phyloP scores from a whole-genome alignment of 2,113 vertebrate species.

The Myotis yumanensis region DNA sequence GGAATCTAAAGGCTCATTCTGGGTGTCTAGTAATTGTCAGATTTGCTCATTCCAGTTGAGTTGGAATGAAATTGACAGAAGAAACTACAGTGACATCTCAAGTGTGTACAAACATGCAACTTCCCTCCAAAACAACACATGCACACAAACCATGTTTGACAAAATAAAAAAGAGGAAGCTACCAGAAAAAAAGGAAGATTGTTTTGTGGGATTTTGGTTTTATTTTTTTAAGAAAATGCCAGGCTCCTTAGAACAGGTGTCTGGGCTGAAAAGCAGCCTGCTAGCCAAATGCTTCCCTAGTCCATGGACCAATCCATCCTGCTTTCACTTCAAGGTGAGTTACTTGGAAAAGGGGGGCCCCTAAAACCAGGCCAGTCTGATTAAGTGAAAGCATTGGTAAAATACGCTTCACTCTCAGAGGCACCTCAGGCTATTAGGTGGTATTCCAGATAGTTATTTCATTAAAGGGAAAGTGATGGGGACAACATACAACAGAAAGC shows the following conservation, averaged over 20 bases:
- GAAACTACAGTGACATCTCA: background rate
- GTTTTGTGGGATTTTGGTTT: background rate
- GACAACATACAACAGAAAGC: constrained; percentile 29
- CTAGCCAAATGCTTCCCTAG: background rate
- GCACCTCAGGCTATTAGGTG: background rate
- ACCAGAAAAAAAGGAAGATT: background rate
- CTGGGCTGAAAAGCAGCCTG: background rate
- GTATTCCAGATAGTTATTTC: constrained; percentile 56
- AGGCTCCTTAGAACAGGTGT: background rate
- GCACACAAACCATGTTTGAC: background rate
- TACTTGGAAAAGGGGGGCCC: background rate
- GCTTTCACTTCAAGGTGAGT: background rate
- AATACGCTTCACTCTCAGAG: background rate
- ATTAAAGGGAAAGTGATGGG: constrained; percentile 47
- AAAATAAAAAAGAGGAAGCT: background rate
- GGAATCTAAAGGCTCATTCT: background rate
- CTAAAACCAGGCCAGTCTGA: background rate
- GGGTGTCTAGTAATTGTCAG: background rate
- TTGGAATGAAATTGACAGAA: background rate
- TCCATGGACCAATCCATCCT: background rate
- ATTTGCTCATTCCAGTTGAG: background rate
- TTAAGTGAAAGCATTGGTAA: constrained; percentile 51
- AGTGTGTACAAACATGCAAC: background rate
- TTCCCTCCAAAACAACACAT: background rate
- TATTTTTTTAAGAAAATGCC: background rate